A percentile compares a stretch with the other conserved stretches of the same genome.
These are phyloP conservation scores for Pholis gunnellus DNA, from an alignment of 2,113 vertebrate genomes.

Conservation along the genomic window DNA sequence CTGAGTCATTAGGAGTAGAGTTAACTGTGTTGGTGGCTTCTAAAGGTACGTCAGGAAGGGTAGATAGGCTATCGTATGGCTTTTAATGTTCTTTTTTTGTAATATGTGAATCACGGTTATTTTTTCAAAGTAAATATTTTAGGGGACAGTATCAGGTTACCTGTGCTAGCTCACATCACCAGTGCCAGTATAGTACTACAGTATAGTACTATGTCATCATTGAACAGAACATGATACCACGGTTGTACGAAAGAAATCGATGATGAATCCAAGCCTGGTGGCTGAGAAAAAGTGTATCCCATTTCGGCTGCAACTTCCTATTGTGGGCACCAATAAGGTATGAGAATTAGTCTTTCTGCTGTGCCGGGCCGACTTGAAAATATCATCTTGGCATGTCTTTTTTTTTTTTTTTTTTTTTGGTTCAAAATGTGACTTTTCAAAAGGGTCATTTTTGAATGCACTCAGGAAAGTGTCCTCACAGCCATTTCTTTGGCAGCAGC, in stretches of 20 bases:
- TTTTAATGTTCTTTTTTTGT: not conserved
- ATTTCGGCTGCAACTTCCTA: not conserved
- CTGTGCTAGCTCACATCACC: not conserved
- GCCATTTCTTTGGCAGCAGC: not conserved
- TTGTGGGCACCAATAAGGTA: not conserved
- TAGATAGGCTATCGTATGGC: not conserved
- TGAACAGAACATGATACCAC: not conserved
- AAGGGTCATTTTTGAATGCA: not conserved
- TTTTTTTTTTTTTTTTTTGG: no score
- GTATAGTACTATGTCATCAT: not conserved
- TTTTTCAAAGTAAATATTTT: not conserved
- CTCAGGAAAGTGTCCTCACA: not conserved
- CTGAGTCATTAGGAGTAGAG: constrained; percentile 21
- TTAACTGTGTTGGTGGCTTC: constrained; percentile 34
- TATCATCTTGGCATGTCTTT: not conserved
- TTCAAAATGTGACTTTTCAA: not conserved
- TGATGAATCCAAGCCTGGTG: not conserved
- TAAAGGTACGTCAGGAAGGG: constrained; percentile 1
- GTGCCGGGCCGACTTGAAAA: not conserved
- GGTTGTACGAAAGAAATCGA: not conserved
- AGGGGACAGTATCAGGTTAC: not conserved
- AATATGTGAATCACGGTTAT: not conserved
- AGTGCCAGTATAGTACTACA: not conserved
- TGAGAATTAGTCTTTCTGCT: not conserved
- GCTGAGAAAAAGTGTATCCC: not conserved